Base-by-base conservation (phyloP, 2,797 vertebrate species). In the Hozukius guyotensis region DNA sequence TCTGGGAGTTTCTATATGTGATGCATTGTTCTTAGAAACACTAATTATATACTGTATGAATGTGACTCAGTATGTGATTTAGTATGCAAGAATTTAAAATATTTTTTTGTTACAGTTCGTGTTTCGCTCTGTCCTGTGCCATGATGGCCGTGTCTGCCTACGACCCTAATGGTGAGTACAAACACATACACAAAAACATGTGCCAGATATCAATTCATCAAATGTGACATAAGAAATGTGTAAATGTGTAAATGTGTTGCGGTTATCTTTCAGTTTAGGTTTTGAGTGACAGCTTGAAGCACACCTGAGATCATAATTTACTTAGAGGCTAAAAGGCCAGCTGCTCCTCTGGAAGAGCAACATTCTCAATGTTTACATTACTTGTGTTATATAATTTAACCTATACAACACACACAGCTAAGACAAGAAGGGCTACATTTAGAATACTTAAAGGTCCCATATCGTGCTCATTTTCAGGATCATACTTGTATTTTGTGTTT, bases 111-210 rank as follows among this genome's bases (percentile, higher is more conserved):
- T 70, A 10, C 88, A 98, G 97, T 6, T 92, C 93, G 2, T 96
- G 96, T 79, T 98, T 98, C 5, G 95, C 95, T 0, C 68, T 96
- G 0, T 98, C 97, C 76, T 98, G 97, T 61, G 78, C 92, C 4
- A 94, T 98, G 65, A 97, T 97, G 94, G 97, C 97, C 1, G 18
- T 90, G 29, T 96, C 97, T 14, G 92, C 96, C 16, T 94, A 96
- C 74, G 36, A 96, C 57, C 94, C 96, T 6, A 2, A 63, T 63
- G 91, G 97, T 98, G 89, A 96, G 93, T 87, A 67, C 24, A 74
- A 29, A 42, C 3, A 42, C 3, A 71, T 20, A 9, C 18, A 57
- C 4, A 55, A n/a, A 38, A 69, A 60, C 18, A 27, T n/a, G 9
- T 20, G 31, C 9, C 25, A n/a, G 24, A 46, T n/a, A 16, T 68